These are phyloP conservation scores for Atopsyche davidsoni DNA, from an alignment of 1,140 invertebrate species.

Conservation along the genomic window DNA sequence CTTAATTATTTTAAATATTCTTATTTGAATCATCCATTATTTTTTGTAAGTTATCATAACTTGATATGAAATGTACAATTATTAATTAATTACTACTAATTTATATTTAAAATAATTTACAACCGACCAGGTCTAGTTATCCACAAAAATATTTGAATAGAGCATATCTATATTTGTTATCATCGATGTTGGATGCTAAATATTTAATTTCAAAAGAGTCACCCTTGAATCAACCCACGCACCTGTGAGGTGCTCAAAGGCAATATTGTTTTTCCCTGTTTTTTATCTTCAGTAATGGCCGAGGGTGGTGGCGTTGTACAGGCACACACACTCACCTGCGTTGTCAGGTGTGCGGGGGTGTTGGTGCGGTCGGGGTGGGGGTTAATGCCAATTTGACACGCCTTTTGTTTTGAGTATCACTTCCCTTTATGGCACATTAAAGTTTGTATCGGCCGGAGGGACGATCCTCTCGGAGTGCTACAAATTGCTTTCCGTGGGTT, in stretches of 20 bases:
- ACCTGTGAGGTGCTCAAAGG: slow-evolving; percentile 20
- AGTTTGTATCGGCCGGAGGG: slow-evolving; percentile 22
- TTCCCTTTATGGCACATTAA: slow-evolving; percentile 30
- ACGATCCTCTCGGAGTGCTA: slow-evolving; percentile 10
- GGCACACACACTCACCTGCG: slow-evolving; percentile 1
- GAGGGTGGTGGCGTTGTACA: background rate
- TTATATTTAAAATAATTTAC: too few species aligned
- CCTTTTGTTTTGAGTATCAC: slow-evolving; percentile 31
- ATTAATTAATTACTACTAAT: too few species aligned
- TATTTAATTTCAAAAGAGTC: background rate
- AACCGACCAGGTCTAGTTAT: too few species aligned
- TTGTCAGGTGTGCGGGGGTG: background rate
- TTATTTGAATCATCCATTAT: too few species aligned
- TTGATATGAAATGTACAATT: too few species aligned
- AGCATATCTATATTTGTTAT: too few species aligned
- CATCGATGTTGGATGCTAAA: too few species aligned
- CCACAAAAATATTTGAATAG: too few species aligned
- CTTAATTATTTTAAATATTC: too few species aligned
- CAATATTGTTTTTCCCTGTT: slow-evolving; percentile 17
- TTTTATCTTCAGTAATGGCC: slow-evolving; percentile 16
- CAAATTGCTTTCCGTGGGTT: too few species aligned
- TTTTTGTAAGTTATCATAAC: too few species aligned
- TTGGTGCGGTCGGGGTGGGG: slow-evolving; percentile 17
- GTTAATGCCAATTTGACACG: slow-evolving; percentile 31
- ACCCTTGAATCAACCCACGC: slow-evolving; percentile 7